Conservation (phyloP, 2,113 vertebrate species). For the Vidua chalybeata region DNA sequence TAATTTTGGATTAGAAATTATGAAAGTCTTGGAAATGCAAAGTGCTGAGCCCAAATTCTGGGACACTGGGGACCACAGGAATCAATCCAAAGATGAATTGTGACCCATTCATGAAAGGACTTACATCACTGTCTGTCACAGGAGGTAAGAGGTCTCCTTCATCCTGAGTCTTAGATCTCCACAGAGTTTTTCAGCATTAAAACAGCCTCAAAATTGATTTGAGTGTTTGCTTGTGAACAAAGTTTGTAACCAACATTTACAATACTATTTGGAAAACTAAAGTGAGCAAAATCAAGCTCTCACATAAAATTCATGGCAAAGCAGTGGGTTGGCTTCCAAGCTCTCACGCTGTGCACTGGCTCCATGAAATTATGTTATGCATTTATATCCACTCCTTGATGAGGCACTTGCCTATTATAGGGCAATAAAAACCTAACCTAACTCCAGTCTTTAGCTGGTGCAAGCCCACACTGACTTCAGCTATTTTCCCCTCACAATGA, state of each 20-base stretch:
- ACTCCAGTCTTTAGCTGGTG: not conserved
- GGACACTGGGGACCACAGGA: not conserved
- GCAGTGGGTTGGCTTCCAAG: not conserved
- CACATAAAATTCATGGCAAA: not conserved
- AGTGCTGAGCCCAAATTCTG: not conserved
- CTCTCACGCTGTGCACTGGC: rapidly evolving
- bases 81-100: not conserved
- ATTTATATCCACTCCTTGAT: not conserved
- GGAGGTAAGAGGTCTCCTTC: not conserved
- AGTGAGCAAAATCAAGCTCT: not conserved
- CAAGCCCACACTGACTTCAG: not conserved
- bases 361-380: not conserved
- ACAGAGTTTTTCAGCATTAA: not conserved
- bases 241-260: not conserved
- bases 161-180: not conserved
- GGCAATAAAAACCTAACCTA: not conserved
- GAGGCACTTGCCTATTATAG: not conserved
- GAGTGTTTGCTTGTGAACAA: not conserved
- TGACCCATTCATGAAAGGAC: not conserved
- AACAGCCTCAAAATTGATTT: not conserved
- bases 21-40: not conserved
- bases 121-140: not conserved
- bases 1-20: not conserved
- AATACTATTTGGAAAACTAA: not conserved
- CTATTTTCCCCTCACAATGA: not conserved